Evolutionary conservation across 2,113 vertebrate species (phyloP).

Genomic region (Paedocypris sp.): DNA sequence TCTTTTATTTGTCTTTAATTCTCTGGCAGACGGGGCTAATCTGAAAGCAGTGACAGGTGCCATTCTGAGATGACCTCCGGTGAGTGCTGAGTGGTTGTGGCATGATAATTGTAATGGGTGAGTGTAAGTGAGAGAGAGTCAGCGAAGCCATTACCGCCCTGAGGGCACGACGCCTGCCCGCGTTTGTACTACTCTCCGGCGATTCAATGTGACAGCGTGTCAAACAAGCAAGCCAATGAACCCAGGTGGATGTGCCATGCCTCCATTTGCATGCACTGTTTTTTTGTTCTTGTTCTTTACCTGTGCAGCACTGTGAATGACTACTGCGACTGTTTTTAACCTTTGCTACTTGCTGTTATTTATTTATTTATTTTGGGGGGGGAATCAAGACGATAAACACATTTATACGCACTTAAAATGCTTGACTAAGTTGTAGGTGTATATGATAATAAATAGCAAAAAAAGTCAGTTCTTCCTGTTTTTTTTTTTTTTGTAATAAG

Average conservation of each 20-base stretch:
- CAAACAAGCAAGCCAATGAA: constrained; percentile 52
- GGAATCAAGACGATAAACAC: too few species aligned
- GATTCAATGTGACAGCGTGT: constrained; percentile 55
- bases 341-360: not conserved
- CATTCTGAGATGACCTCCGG: constrained; percentile 59
- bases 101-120: constrained; percentile 57
- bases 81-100: constrained; percentile 53
- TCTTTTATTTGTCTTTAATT: constrained; percentile 69
- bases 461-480: too few species aligned
- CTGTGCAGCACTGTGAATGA: not conserved
- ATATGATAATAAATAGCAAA: too few species aligned
- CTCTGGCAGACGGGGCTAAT: constrained; percentile 53
- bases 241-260: constrained; percentile 49
- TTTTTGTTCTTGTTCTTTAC: too few species aligned
- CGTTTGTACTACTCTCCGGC: constrained; percentile 47
- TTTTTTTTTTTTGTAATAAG: too few species aligned
- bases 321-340: not conserved
- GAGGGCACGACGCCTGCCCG: constrained; percentile 51
- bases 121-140: constrained; percentile 39
- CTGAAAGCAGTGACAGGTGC: constrained; percentile 62
- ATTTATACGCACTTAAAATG: too few species aligned
- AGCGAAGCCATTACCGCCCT: constrained; percentile 45
- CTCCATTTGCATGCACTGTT: constrained; percentile 29
- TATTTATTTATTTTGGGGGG: not conserved
- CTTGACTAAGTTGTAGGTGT: too few species aligned